Percentiles rank a stretch among this genome's conserved stretches.
These are phyloP conservation scores for Otocyon megalotis DNA, from an alignment of 2,113 vertebrate species.

Conservation along the genomic window DNA sequence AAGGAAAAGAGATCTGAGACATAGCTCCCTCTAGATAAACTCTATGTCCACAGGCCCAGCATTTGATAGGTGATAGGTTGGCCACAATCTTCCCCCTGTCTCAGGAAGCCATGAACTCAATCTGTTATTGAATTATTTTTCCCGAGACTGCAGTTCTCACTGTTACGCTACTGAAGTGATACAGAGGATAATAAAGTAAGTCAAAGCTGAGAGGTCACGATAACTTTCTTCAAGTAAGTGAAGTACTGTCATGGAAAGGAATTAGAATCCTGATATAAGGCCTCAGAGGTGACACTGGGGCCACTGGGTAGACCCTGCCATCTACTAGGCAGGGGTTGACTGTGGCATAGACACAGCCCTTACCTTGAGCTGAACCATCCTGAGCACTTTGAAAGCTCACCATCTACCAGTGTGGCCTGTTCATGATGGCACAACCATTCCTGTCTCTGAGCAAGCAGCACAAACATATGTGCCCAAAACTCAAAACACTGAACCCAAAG, in stretches of 20 bases:
- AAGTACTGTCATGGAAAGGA: background rate
- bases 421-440: background rate
- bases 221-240: background rate
- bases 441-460: background rate
- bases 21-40: accelerated
- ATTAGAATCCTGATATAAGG: accelerated
- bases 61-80: accelerated
- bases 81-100: background rate
- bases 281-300: background rate
- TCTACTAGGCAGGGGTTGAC: accelerated
- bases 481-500: background rate
- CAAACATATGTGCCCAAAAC: background rate
- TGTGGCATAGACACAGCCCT: accelerated
- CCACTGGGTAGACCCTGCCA: accelerated
- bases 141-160: background rate
- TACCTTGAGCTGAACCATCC: background rate
- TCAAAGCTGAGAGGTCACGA: background rate
- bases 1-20: background rate
- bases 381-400: background rate
- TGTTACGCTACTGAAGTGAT: background rate
- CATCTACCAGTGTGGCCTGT: background rate
- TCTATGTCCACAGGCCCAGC: accelerated
- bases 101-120: background rate
- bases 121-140: background rate
- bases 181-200: background rate